Evolutionary conservation across 2,888 invertebrate species (phyloP), one percentile per base, ranked within the genome.

Genomic region (Drosophila limbata): DNA sequence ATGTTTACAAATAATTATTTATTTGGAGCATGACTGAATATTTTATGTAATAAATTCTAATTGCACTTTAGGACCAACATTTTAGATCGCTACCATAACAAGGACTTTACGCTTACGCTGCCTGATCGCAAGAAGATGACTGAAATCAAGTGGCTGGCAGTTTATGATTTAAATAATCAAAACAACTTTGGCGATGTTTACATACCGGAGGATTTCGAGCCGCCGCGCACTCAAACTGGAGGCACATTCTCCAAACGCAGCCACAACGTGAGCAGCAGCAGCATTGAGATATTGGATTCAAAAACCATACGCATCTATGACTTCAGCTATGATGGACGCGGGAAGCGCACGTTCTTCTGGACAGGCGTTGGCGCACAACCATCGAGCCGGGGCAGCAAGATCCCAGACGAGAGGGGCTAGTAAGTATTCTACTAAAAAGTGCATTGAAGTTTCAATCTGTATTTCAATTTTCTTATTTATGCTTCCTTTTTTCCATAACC

Each of bases 321-420:
- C 84, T 95, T 98, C 77, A 94, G 93, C 3, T 97, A 97, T 90
- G 96, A 97, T 92, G 97, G 97, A 6, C 93, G 93, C 70, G 96
- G 96, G 0, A 94, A 94, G 77, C 95, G 95, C 77, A 95, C 96
- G 0, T 96, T 96, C 92, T 98, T 98, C 93, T 97, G 97, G 96
- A 95, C 96, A 1, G 98, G 98, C 10, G 95, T 96, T 64, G 98
- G 98, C 0, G 96, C 98, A 25, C 97, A 97, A 90, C 97, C 98
- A 0, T 96, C 96, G 11, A 94, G 96, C 47, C 95, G 96, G 84
- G 98, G 98, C 1, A 93, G 93, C 78, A 96, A 95, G 93, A 95
- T 98, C 72, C 97, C 98, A 0, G 97, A 98, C 92, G 98, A 98
- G 92, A 95, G 96, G 85, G 98, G 98, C 94, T 98, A 97, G 97